Base-by-base conservation (phyloP, 2,888 invertebrate genomes). In the Noctua pronuba region DNA sequence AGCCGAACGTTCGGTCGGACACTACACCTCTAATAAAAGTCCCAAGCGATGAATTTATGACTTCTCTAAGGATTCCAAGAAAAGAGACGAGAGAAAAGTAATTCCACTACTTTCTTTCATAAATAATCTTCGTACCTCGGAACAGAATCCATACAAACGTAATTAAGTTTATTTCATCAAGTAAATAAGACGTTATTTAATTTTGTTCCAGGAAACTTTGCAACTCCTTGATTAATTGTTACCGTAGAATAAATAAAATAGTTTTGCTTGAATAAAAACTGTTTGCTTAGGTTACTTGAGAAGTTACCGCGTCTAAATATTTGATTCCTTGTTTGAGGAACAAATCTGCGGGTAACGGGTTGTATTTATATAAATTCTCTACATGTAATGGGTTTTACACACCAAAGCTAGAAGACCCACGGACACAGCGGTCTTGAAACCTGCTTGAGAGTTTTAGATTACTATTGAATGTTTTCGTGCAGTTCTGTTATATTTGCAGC, bases 221-320 rank as follows among this genome's bases (percentile, higher is more conserved):
- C 49, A 28, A 73, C 60, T 80, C 69, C 18, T 58, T 69, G 21
- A 69, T 66, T 72, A 80, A 75, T 83, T 80, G 52, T 52, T 66
- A 31, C 13, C 35, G 35, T 58, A 70, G 21, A 66, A 70, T 55
- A 55, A 74, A 75, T 80, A 73, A 66, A 72, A 44, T 35, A 44
- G 35, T 73, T 62, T 62, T 49, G 16, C 28, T 44, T 44, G 18
- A 66, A 66, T 70, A 60, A 67, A 67, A 73, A 73, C 44, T 66
- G 72, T 73, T 71, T 69, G 18, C 28, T 66, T 49, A n/a, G 24
- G 28, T 68, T 60, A 8, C 31, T 69, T 67, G 21, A 8, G 16
- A 67, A 73, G 69, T 78, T 41, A 38, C n/a, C 62, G 16, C 38
- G 58, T 55, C 11, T 82, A 73, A 87, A 87, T 87, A 80, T 87